These are phyloP conservation scores for Scaptomyza graminum DNA, from an alignment of 1,140 invertebrate species.

Conservation along the genomic window DNA sequence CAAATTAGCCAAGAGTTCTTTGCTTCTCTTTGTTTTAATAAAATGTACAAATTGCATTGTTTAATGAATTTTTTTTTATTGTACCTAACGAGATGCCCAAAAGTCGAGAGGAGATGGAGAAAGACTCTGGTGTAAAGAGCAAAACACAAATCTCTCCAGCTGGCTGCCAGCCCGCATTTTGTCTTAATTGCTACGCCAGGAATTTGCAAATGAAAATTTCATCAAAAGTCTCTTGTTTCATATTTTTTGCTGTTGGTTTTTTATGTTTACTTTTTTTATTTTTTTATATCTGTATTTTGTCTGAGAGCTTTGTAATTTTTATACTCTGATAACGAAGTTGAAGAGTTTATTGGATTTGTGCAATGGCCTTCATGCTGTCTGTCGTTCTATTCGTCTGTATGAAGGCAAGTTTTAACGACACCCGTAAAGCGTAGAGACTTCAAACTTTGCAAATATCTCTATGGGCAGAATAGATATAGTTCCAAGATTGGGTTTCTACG, in stretches of 20 bases:
- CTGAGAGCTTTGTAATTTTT: constrained; percentile 31
- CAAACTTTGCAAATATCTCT: too few species aligned
- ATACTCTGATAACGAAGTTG: neutral
- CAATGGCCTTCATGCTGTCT: too few species aligned
- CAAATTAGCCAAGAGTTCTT: constrained; percentile 36
- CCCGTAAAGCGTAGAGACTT: too few species aligned
- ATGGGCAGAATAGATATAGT: too few species aligned
- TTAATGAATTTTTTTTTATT: constrained; percentile 59
- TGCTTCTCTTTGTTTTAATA: constrained; percentile 2
- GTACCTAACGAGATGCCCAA: constrained; percentile 12
- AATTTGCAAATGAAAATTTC: constrained; percentile 75
- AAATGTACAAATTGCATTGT: constrained; percentile 53
- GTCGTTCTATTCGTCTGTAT: too few species aligned
- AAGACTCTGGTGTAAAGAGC: constrained; percentile 8
- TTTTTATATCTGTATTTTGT: constrained; percentile 32
- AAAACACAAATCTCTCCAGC: constrained; percentile 29
- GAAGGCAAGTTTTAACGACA: too few species aligned
- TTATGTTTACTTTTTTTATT: constrained; percentile 40
- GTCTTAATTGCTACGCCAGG: constrained; percentile 72
- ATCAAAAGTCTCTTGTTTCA: constrained; percentile 65
- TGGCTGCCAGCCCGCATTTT: constrained; percentile 37
- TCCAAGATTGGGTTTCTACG: too few species aligned
- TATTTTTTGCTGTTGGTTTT: constrained; percentile 36
- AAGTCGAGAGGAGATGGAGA: constrained; percentile 9
- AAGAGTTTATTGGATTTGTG: too few species aligned